Conservation (phyloP, 1,140 invertebrate species). For the Aporrectodea caliginosa region DNA sequence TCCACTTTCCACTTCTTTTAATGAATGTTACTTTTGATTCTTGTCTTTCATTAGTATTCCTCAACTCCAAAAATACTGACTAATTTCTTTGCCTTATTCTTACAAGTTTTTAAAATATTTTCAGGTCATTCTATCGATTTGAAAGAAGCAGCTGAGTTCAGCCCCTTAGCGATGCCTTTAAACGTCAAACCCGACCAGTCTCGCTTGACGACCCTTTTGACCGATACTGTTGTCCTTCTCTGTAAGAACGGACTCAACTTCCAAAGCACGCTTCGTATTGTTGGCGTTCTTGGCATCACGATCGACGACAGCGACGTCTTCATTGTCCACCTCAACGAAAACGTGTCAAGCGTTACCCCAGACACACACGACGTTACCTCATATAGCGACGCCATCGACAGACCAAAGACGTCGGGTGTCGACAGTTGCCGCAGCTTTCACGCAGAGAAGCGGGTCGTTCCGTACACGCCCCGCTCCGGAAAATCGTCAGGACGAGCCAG, state of each 20-base stretch:
- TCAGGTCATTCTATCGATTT: too few relatives aligned
- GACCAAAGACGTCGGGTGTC: not conserved
- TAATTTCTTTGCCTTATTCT: too few relatives aligned
- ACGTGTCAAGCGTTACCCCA: not conserved
- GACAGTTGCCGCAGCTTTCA: too few relatives aligned
- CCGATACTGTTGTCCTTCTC: constrained; percentile 11
- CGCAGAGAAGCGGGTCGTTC: not conserved
- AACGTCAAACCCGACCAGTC: not conserved
- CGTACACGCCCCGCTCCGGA: not conserved
- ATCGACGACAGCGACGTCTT: constrained; percentile 20
- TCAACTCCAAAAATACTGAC: too few relatives aligned
- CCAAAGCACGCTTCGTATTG: constrained; percentile 1
- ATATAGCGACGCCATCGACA: not conserved
- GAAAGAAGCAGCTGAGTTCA: too few relatives aligned
- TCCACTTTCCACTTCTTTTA: too few relatives aligned
- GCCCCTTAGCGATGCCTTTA: too few relatives aligned
- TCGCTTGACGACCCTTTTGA: constrained; percentile 12
- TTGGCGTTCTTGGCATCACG: constrained; percentile 14
- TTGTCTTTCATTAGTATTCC: too few relatives aligned
- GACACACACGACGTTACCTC: not conserved
- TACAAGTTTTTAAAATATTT: too few relatives aligned
- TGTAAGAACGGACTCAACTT: constrained; percentile 15
- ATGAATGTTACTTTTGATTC: too few relatives aligned
- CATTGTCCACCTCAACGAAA: constrained; percentile 17
- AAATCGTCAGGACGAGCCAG: not conserved